Percentiles rank a stretch among this genome's conserved stretches.
These are phyloP conservation scores for Chrysina gloriosa DNA, from an alignment of 2,888 invertebrate genomes.

Conservation along the genomic window DNA sequence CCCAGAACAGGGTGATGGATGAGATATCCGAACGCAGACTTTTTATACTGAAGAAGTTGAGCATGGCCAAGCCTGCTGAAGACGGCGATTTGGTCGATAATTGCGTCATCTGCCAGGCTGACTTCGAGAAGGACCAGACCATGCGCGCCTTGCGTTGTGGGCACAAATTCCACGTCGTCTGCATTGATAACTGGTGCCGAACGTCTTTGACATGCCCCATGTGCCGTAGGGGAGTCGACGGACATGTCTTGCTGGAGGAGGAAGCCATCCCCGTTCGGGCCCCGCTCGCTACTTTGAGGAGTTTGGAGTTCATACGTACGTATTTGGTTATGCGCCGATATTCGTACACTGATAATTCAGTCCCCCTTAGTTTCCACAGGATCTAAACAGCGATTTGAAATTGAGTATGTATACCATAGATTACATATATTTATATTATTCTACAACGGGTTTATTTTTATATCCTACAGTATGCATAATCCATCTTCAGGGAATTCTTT, in stretches of 20 bases:
- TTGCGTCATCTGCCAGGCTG: slow-evolving; percentile 16
- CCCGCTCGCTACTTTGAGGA: slow-evolving; percentile 1
- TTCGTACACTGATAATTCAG: not conserved
- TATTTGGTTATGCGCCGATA: slow-evolving; percentile 2
- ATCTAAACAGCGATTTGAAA: too few relatives aligned
- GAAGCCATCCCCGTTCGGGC: not conserved
- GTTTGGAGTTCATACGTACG: slow-evolving; percentile 10
- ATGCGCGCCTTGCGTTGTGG: not conserved
- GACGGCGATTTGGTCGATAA: not conserved
- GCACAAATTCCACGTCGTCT: slow-evolving; percentile 11
- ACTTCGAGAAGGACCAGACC: not conserved
- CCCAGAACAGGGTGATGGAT: not conserved
- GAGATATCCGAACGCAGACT: slow-evolving; percentile 4
- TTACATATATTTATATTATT: not conserved
- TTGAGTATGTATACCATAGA: too few relatives aligned
- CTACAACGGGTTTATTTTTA: not conserved
- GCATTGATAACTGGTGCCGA: slow-evolving; percentile 16
- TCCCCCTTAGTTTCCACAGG: not conserved
- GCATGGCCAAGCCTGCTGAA: not conserved
- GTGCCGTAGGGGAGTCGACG: not conserved
- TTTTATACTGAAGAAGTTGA: not conserved
- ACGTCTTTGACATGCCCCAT: slow-evolving; percentile 13
- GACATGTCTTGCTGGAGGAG: not conserved
- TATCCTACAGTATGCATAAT: not conserved
- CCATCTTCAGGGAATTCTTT: not conserved